Evolutionary conservation across 1,140 invertebrate genomes (phyloP), one percentile per base, ranked within the genome.

Genomic region (Eulimnadia texana): DNA sequence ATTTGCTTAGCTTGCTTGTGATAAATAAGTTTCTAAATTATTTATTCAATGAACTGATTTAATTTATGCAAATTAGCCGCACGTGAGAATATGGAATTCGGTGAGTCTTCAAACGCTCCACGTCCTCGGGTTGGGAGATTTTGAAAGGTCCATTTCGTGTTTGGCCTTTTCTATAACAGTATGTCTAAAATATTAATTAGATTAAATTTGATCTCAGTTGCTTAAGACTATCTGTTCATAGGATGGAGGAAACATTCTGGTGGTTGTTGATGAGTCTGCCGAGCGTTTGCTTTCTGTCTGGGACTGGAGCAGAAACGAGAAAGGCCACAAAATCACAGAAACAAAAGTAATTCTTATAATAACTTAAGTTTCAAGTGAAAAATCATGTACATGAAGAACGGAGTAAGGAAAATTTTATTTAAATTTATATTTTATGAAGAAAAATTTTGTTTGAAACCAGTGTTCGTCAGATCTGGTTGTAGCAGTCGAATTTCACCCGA

Each of bases 21-120:
- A n/a, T n/a, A n/a, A n/a, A n/a, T n/a, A n/a, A n/a, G n/a, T n/a
- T n/a, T n/a, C n/a, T n/a, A n/a, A n/a, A n/a, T n/a, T n/a, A 42
- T 6, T 42, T 42, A 16, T 42, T 9, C 16, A 9, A 42, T 42
- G 16, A 42, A 9, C 6, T 42, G 16, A 42, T 42, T 58, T 65
- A 42, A 68, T 75, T 74, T 65, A 68, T 57, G 66, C 29, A 68
- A 75, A 74, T 29, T 73, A 92, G 88, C 85, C 92, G 9, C 93
- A 95, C 74, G 84, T 96, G 42, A 78, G 92, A 66, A 82, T 97
- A 57, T 97, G 93, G 93, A 90, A 94, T 74, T 90, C 88, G 0
- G 88, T 94, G 0, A 93, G 85, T 58, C 77, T 97, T 29, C 80
- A 84, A 29, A 97, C 93, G 0, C 74, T 94, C 50, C 83, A 86